Percentiles rank a stretch among this genome's conserved stretches.
phyloP scores from a whole-genome alignment of 2,888 invertebrate species.

The Apodemia mormo region DNA sequence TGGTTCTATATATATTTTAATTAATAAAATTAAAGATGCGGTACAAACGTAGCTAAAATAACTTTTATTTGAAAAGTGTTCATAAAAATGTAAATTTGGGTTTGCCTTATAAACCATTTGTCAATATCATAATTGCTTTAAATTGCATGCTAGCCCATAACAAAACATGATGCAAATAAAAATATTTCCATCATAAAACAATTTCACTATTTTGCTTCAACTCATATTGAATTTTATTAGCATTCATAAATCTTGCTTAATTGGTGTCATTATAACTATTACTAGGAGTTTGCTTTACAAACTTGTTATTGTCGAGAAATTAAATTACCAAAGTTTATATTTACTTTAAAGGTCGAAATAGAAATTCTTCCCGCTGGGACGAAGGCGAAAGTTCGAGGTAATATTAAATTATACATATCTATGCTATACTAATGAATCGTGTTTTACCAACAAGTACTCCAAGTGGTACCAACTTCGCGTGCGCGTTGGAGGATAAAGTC shows the following conservation, averaged over 20 bases:
- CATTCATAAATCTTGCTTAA: neutral
- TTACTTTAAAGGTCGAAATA: constrained; percentile 53
- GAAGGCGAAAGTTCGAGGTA: constrained; percentile 69
- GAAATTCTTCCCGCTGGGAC: constrained; percentile 50
- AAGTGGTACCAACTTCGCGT: constrained; percentile 72
- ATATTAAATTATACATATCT: constrained; percentile 59
- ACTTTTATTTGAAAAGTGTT: neutral
- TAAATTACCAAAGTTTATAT: constrained; percentile 44
- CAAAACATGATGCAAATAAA: neutral
- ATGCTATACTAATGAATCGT: constrained; percentile 62
- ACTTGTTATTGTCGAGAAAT: constrained; percentile 38
- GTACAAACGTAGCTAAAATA: neutral
- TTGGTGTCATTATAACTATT: constrained; percentile 6
- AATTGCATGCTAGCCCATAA: neutral
- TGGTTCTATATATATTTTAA: neutral
- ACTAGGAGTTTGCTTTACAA: constrained; percentile 12
- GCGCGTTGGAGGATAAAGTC: constrained; percentile 54
- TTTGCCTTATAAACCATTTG: neutral
- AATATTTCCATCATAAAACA: neutral
- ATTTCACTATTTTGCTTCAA: neutral
- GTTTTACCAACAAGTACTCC: constrained; percentile 62
- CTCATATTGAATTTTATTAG: constrained; percentile 1
- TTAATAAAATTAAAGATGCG: neutral
- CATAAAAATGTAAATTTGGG: constrained; percentile 4
- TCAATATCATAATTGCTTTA: neutral